Base-by-base conservation (phyloP, 2,797 vertebrate species). In the Alauda arvensis region DNA sequence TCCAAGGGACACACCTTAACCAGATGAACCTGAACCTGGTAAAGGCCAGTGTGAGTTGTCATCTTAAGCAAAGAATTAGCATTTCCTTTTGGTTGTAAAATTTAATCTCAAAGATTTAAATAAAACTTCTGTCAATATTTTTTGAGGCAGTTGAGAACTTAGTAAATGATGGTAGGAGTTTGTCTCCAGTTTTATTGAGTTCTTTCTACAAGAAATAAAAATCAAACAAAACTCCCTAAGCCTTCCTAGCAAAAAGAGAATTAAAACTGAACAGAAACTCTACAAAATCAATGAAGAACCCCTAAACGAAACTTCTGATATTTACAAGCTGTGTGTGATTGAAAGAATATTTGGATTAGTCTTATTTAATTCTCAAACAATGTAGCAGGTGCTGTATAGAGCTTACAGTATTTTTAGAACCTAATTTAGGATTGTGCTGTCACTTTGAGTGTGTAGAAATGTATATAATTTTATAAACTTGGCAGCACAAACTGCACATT, bases 381-480 rank as follows among this genome's bases (percentile, higher is more conserved):
- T 70, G 56, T 74, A 80, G 18, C 26, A 83, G 63, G 26, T 83
- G 60, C 69, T 71, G 43, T 63, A 67, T 70, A 57, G 31, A 80
- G 18, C 18, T 84, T 55, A 48, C 3, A 34, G 34, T 89, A 69
- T 75, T 92, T 87, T 91, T 91, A 85, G 60, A 75, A 81, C 33
- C 76, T 87, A 87, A 83, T 91, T 86, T 88, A 74, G 65, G 57
- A 79, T 85, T 90, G 14, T 89, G 18, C 61, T 86, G 62, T 83
- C 57, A 83, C 39, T 70, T 85, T 52, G 10, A 21, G 21, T 79
- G 8, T 19, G 9, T 77, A 34, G n/a, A 37, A 28, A 14, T 61
- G 43, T 63, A 42, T 78, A 46, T 37, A 39, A 34, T 42, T 40
- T 83, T 91, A 77, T 55, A 34, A 77, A 76, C 62, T 83, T 93